Conservation (phyloP, 2,113 vertebrate genomes). For the Phoxinus phoxinus region DNA sequence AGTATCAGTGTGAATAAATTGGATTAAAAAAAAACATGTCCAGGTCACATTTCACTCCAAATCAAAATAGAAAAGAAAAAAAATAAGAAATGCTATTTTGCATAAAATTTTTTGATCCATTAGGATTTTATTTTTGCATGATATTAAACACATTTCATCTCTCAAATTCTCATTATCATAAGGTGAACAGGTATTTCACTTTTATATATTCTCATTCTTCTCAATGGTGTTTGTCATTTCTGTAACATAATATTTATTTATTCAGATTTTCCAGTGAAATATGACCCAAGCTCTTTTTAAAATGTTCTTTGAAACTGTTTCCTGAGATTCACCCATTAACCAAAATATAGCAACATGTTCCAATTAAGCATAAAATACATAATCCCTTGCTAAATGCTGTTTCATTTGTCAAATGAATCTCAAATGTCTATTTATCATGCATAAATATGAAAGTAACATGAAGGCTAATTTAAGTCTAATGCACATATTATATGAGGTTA, state of each 20-base stretch:
- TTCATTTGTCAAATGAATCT: neutral
- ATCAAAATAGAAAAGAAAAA: neutral
- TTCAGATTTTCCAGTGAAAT: neutral
- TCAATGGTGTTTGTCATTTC: neutral
- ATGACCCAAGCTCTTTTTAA: neutral
- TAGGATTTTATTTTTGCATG: neutral
- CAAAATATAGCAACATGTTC: neutral
- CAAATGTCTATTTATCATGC: neutral
- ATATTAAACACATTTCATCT: neutral
- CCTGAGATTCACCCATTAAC: neutral
- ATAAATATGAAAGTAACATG: neutral
- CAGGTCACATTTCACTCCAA: neutral
- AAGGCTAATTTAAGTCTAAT: neutral
- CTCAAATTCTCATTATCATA: neutral
- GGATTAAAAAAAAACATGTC: neutral
- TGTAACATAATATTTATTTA: neutral
- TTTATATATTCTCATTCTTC: neutral
- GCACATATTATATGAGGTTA: neutral
- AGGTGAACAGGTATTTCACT: neutral
- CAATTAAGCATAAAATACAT: neutral
- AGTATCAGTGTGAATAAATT: neutral
- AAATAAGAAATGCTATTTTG: neutral
- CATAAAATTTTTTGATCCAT: neutral
- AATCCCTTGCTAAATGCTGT: neutral
- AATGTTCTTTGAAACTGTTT: neutral